Percentiles rank a stretch among this genome's conserved stretches.
Evolutionary conservation across 2,113 vertebrate genomes (phyloP).

Genomic region (Apteryx owenii): DNA sequence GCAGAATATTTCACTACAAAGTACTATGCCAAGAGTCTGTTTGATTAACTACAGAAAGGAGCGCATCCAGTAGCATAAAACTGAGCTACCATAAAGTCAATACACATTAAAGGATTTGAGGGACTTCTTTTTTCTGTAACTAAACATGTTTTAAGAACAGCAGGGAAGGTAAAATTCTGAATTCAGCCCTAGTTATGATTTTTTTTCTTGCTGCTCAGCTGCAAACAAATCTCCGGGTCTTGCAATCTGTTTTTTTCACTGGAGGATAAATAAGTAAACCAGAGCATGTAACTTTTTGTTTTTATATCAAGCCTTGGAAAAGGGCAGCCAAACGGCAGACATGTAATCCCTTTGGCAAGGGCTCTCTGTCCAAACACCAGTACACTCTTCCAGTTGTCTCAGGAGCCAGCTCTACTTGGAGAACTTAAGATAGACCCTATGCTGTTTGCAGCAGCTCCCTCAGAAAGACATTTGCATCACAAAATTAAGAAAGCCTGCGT

Average conservation of each 20-base stretch:
- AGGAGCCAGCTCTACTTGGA: neutral
- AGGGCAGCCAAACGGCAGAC: neutral
- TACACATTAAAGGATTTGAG: conserved; percentile 29
- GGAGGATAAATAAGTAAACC: neutral
- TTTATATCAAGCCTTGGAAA: neutral
- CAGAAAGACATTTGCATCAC: neutral
- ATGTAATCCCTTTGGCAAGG: neutral
- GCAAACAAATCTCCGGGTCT: neutral
- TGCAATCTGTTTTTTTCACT: neutral
- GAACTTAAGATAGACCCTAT: neutral
- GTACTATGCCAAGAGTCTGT: neutral
- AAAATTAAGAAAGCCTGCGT: neutral
- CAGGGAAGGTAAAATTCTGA: conserved; percentile 11
- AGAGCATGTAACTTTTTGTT: neutral
- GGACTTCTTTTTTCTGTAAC: neutral
- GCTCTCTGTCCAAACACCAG: neutral
- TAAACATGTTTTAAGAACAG: conserved; percentile 12
- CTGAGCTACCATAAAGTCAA: conserved; percentile 35
- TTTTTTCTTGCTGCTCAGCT: neutral
- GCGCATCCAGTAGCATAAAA: neutral
- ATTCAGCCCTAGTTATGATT: neutral
- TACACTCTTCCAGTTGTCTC: neutral
- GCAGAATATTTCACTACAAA: conserved; percentile 48
- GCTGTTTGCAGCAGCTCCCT: neutral
- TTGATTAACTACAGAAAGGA: conserved; percentile 28